Conservation (phyloP, 2,797 vertebrate genomes). For the Phoeniculus purpureus region DNA sequence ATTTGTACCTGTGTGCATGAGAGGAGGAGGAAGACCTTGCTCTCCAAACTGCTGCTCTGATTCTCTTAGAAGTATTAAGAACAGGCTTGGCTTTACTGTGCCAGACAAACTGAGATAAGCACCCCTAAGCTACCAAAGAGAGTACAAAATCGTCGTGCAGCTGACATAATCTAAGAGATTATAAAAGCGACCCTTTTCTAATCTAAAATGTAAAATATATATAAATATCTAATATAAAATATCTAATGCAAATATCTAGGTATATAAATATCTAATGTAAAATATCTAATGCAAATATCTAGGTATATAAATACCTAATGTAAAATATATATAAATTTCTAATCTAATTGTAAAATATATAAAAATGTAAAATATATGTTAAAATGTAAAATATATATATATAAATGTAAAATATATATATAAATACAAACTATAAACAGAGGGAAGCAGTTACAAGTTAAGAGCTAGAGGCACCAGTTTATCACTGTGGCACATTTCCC, state of each 20-base stretch:
- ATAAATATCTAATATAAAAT: too few species aligned
- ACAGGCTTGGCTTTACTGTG: background rate
- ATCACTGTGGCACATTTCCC: background rate
- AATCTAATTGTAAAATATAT: too few species aligned
- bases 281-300: too few species aligned
- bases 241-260: too few species aligned
- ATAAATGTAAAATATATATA: background rate
- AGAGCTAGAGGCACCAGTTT: background rate
- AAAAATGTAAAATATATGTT: too few species aligned
- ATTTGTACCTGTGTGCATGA: background rate
- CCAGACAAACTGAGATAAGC: background rate
- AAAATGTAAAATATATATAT: too few species aligned
- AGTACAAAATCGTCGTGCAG: background rate
- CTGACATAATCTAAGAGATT: background rate
- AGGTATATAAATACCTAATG: too few species aligned
- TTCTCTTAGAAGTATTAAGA: background rate
- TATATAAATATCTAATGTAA: too few species aligned
- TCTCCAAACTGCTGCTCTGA: background rate
- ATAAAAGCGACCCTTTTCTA: background rate
- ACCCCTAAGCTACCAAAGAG: background rate
- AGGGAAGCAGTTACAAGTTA: background rate
- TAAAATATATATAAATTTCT: too few species aligned
- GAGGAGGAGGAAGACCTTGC: background rate
- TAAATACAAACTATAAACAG: background rate
- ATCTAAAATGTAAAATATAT: background rate